These are phyloP conservation scores for Microcaecilia unicolor DNA, from an alignment of 2,797 vertebrate species.

Conservation along the genomic window DNA sequence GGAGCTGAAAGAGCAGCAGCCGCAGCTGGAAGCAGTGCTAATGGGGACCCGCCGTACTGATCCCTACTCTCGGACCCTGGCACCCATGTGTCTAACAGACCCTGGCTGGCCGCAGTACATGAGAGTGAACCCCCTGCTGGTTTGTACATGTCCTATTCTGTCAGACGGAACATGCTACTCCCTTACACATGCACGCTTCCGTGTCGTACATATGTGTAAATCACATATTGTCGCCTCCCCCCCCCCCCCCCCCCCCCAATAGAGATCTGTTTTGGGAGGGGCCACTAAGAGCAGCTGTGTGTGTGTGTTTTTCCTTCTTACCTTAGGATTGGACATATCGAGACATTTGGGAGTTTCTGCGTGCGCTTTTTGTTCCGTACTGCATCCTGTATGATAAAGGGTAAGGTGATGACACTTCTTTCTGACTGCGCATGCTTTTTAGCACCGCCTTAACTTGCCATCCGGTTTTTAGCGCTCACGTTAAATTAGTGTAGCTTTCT, in stretches of 20 bases:
- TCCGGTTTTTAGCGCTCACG: too few species aligned
- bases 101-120: slow-evolving; percentile 82
- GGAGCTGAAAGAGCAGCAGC: slow-evolving; percentile 59
- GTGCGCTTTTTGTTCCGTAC: slow-evolving; percentile 82
- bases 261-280: too few species aligned
- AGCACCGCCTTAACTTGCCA: too few species aligned
- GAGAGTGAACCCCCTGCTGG: slow-evolving; percentile 86
- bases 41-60: slow-evolving; percentile 90
- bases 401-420: slow-evolving; percentile 65
- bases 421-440: too few species aligned
- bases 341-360: slow-evolving; percentile 89
- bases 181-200: too few species aligned
- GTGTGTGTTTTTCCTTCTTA: too few species aligned
- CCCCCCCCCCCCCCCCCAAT: too few species aligned
- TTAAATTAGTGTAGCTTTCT: too few species aligned
- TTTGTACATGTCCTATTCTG: slow-evolving; percentile 40
- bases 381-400: slow-evolving; percentile 94
- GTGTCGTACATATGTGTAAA: too few species aligned
- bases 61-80: slow-evolving; percentile 78
- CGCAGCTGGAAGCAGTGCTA: slow-evolving; percentile 72
- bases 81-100: slow-evolving; percentile 73
- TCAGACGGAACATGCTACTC: too few species aligned
- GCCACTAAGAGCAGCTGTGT: too few species aligned
- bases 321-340: slow-evolving; percentile 93
- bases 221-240: too few species aligned